Percentiles rank a stretch among this genome's conserved stretches.
Evolutionary conservation across 2,113 vertebrate genomes (phyloP).

Genomic region (Phasianus colchicus): DNA sequence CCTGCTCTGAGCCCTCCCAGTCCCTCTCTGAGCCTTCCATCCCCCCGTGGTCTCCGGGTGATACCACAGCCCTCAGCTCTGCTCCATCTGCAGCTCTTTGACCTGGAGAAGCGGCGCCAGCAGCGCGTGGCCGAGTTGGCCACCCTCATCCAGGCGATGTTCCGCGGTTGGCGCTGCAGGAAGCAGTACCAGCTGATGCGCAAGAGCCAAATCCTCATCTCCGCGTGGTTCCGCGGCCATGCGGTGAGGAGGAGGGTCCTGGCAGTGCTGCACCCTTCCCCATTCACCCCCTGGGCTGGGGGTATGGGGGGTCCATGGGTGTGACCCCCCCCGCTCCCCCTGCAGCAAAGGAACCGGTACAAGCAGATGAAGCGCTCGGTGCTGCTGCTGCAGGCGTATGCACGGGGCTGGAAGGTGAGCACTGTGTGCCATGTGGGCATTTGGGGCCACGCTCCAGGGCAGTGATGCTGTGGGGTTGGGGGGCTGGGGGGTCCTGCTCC

Average conservation of each 20-base stretch:
- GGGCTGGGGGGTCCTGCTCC: fast-evolving
- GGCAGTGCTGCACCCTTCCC: not conserved
- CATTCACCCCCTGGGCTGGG: not conserved
- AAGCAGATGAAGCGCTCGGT: conserved; percentile 53
- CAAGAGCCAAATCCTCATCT: conserved; percentile 83
- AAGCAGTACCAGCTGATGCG: conserved; percentile 77
- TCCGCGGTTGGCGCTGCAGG: conserved; percentile 79
- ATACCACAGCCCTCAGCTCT: too few species aligned
- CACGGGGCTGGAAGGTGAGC: conserved; percentile 83
- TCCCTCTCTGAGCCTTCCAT: too few species aligned
- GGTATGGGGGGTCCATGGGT: not conserved
- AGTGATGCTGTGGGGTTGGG: fast-evolving
- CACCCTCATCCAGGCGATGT: conserved; percentile 77
- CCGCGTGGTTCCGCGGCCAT: conserved; percentile 80
- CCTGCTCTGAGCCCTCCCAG: fast-evolving
- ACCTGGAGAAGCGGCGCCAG: conserved; percentile 76
- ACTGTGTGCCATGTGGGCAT: fast-evolving
- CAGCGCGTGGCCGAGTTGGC: conserved; percentile 66
- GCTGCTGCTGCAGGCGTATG: conserved; percentile 73
- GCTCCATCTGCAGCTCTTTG: conserved; percentile 75
- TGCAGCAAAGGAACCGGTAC: conserved; percentile 78
- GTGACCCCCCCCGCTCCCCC: not conserved
- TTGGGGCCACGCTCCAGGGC: fast-evolving
- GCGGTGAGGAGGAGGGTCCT: conserved; percentile 39
- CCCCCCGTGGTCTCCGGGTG: not conserved